These are phyloP conservation scores for Cherax destructor DNA, from an alignment of 1,140 invertebrate genomes.

Conservation along the genomic window DNA sequence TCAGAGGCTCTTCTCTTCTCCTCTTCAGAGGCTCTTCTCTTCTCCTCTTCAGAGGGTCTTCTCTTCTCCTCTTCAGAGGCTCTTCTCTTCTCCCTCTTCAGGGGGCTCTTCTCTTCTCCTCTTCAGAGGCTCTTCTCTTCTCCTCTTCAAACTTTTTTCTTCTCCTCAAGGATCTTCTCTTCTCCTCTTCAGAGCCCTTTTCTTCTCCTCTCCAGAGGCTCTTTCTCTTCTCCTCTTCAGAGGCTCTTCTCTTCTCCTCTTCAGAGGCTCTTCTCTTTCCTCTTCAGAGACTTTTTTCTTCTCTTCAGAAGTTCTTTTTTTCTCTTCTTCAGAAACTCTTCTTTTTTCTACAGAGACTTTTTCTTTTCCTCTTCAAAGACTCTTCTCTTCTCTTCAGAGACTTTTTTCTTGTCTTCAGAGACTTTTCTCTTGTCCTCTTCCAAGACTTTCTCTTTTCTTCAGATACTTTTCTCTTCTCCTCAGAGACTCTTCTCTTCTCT, in stretches of 20 bases:
- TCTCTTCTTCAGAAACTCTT: not conserved
- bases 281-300: conserved; percentile 6
- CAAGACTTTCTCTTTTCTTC: not conserved
- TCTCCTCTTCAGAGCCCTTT: not conserved
- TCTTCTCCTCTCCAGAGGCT: not conserved
- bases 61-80: not conserved
- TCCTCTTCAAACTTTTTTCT: not conserved
- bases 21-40: conserved; percentile 5
- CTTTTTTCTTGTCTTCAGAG: not conserved
- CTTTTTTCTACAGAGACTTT: not conserved
- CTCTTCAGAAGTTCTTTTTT: conserved; percentile 6
- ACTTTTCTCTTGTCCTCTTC: conserved; percentile 5
- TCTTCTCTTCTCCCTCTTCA: conserved; percentile 4
- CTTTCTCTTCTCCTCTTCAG: conserved; percentile 25
- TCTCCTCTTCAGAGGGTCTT: not conserved
- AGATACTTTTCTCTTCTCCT: not conserved
- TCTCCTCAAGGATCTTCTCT: too few relatives aligned
- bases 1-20: conserved; percentile 20
- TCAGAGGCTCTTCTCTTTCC: conserved; percentile 1
- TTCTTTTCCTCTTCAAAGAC: conserved; percentile 4
- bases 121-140: not conserved
- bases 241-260: not conserved
- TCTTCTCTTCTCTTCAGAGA: not conserved
- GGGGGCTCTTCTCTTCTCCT: not conserved
- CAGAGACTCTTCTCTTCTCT: conserved; percentile 8